Evolutionary conservation across 2,888 invertebrate genomes (phyloP), one percentile per base, ranked within the genome.

Genomic region (Polyommatus icarus): DNA sequence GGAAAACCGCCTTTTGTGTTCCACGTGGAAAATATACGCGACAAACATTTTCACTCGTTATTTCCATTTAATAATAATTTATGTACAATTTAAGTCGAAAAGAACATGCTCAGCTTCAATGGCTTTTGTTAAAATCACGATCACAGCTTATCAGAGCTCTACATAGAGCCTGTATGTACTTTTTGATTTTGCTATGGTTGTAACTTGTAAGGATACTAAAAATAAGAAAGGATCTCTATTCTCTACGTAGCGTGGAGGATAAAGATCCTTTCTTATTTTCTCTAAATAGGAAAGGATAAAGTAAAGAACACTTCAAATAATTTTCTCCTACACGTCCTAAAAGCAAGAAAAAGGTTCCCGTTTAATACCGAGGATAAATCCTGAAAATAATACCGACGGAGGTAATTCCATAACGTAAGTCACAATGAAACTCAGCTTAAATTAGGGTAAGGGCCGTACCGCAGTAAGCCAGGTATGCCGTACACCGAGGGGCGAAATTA

Each of bases 371-470:
- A 75, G 24, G 15, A 75, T 75, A 29, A 75, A 54, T 15, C 54
- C 15, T 18, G 20, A 24, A 54, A 54, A 73, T 18, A 54, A 75
- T 54, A 54, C 29, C 24, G 29, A 50, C 75, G 15, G 50, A 29
- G 15, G 50, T 75, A 29, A 36, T 40, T 54, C 18, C 40, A 73
- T 50, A 46, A 46, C 46, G 46, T 72, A 72, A 72, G 72, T 18
- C 40, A 46, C 46, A 50, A 73, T 50, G 73, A 50, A 24, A 29
- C 75, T 75, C 50, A 54, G 75, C 54, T 75, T 50, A 75, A 75
- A 75, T 54, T 24, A 24, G 75, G 54, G 75, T 54, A 54, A 32
- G 67, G 29, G 32, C 6, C 15, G 12, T 24, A 4, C 24, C 61
- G 61, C 24, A 24, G 61, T 61, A 12, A 61, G 61, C 61, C 61